Conservation (phyloP, 2,113 vertebrate genomes). For the Lophura nycthemera region DNA sequence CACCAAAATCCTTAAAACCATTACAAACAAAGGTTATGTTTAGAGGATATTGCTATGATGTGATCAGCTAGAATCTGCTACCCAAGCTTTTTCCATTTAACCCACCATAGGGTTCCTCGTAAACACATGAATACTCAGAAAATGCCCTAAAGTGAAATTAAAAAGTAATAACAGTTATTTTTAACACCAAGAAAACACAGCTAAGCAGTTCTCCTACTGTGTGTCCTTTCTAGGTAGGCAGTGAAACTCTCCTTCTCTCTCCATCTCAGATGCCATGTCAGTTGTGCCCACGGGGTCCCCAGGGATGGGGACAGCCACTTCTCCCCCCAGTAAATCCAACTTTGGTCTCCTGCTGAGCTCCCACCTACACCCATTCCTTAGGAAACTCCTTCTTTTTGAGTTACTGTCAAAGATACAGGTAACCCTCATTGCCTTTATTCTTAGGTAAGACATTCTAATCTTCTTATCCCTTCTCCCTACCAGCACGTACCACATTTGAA, state of each 20-base stretch:
- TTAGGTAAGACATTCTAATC: background rate
- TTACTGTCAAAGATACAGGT: background rate
- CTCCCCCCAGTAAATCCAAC: background rate
- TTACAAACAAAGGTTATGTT: background rate
- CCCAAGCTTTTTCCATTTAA: background rate
- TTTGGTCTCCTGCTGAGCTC: background rate
- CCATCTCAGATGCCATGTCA: rapidly evolving
- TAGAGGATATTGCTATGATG: background rate
- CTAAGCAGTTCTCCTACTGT: background rate
- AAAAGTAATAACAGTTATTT: conserved; percentile 50
- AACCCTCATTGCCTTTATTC: background rate
- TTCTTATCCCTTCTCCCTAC: conserved; percentile 32
- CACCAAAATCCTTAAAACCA: background rate
- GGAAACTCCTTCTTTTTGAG: background rate
- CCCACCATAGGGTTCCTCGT: background rate
- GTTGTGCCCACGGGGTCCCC: background rate
- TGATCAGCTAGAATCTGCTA: background rate
- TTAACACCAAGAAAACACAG: conserved; percentile 27
- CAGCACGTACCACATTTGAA: background rate
- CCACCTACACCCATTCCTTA: background rate
- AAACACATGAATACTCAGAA: conserved; percentile 18
- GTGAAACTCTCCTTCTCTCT: background rate
- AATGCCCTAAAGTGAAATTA: conserved; percentile 51
- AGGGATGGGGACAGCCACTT: background rate
- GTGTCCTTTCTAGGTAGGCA: background rate